Evolutionary conservation across 2,113 vertebrate genomes (phyloP), one percentile per base, ranked within the genome.

Genomic region (Polyodon spathula): DNA sequence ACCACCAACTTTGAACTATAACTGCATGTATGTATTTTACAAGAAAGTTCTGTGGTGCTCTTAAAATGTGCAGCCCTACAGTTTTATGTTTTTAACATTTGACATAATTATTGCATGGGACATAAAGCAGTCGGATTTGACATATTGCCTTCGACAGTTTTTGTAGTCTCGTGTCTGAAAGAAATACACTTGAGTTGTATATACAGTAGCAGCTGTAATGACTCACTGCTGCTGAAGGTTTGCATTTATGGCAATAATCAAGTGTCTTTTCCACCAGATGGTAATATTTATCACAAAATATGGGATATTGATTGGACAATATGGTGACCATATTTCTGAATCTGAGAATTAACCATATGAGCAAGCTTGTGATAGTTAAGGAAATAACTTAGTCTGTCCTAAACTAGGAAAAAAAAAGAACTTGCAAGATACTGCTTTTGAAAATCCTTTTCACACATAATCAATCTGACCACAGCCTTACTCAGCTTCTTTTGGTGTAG

Each of bases 31-130:
- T 56, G 60, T 69, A 59, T 68, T 76, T 78, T 75, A 78, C 46
- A 8, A 72, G 65, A 61, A 7, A 65, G 69, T 74, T 71, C 64
- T 44, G 55, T 40, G 66, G 68, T 70, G 67, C 64, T 70, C 73
- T 7, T 81, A 73, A 76, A 76, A 63, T 52, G 64, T 50, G 6
- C 3, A 65, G 66, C 59, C 66, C 67, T 78, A 59, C 67, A 74
- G 74, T 71, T 27, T 27, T 27, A 27, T 27, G 27, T 27, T 68
- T 71, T 59, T 73, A 71, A n/a, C 68, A 64, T 74, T 67, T 73
- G 71, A 75, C 78, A 70, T 70, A 37, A 71, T 66, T 73, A 77
- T 74, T 78, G 70, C 69, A 73, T 70, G 27, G 41, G 60, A 60
- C 52, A 68, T 71, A 69, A 72, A 76, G 68, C 67, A 64, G 76